Evolutionary conservation across 2,113 vertebrate species (phyloP), one percentile per base, ranked within the genome.

Genomic region (Myodes glareolus): DNA sequence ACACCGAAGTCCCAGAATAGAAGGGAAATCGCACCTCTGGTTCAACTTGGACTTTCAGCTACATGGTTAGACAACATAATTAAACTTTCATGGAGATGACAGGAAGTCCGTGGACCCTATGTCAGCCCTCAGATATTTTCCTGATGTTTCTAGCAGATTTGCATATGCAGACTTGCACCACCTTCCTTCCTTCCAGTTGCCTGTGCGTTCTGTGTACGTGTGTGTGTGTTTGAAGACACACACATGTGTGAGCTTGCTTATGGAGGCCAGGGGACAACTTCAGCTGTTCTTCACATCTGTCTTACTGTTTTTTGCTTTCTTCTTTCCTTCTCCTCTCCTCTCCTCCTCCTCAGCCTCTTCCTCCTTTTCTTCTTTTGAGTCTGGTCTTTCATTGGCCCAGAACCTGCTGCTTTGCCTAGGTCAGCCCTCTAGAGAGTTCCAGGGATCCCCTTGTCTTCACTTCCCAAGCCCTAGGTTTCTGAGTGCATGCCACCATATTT

Each of bases 81-180:
- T 90, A 12, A 27, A 45, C 89, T 33, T 3, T 47, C 86, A 39
- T 25, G 36, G 0, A 12, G 31, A 29, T 50, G 13, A 0, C 3
- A 10, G 9, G 39, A 68, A 52, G 33, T 50, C 84, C 3, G 61
- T 58, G 55, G 19, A 9, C 33, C 8, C 21, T 5, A 31, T 50
- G 21, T 61, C 25, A 39, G 5, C 16, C 61, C 45, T 58, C 7
- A 27, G 47, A 4, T 16, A 0, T 11, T 42, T 72, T n/a, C 25
- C 27, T n/a, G 9, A 9, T 27, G 33, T 36, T 63, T 73, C 42
- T n/a, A 1, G 12, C 0, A 23, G 33, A 23, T 36, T 52, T 10
- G 68, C 29, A 31, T 9, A 11, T 11, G 7, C 17, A 42, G 12
- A 0, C 10, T 7, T 1, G 10, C 0, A 13, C 42, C 23, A 16